Evolutionary conservation across 2,888 invertebrate genomes (phyloP).

Genomic region (Malachius bipustulatus): DNA sequence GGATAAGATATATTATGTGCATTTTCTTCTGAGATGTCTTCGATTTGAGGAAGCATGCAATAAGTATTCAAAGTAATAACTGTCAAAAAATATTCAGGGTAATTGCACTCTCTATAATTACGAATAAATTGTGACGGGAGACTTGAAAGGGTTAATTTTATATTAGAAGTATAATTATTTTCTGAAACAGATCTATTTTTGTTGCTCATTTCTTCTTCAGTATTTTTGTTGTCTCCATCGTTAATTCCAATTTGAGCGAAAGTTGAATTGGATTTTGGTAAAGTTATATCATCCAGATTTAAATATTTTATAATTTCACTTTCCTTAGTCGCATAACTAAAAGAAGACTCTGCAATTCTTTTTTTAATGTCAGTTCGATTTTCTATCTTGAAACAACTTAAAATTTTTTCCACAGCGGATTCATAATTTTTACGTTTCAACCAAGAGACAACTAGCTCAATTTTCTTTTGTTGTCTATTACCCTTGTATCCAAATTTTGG

Average conservation of each 20-base stretch:
- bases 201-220: slow-evolving; percentile 15
- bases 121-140: slow-evolving; percentile 55
- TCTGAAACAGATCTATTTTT: slow-evolving; percentile 25
- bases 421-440: slow-evolving; percentile 57
- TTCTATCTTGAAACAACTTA: slow-evolving; percentile 47
- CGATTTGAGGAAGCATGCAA: slow-evolving; percentile 58
- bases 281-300: slow-evolving; percentile 20
- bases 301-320: slow-evolving; percentile 51
- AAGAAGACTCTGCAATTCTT: slow-evolving; percentile 50
- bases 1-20: slow-evolving; percentile 48
- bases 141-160: slow-evolving; percentile 18
- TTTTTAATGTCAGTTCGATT: slow-evolving; percentile 42
- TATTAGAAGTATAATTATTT: slow-evolving; percentile 21
- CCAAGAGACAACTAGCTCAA: slow-evolving; percentile 65
- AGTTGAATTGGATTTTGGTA: not conserved
- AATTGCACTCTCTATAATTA: slow-evolving; percentile 46
- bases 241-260: slow-evolving; percentile 10
- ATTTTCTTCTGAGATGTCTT: slow-evolving; percentile 50
- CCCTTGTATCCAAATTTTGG: slow-evolving; percentile 41
- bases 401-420: slow-evolving; percentile 54
- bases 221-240: slow-evolving; percentile 11
- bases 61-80: slow-evolving; percentile 51
- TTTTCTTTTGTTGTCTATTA: slow-evolving; percentile 54
- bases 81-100: slow-evolving; percentile 58
- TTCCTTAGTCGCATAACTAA: slow-evolving; percentile 49